Evolutionary conservation across 1,140 invertebrate genomes (phyloP).

Genomic region (Microplitis demolitor): DNA sequence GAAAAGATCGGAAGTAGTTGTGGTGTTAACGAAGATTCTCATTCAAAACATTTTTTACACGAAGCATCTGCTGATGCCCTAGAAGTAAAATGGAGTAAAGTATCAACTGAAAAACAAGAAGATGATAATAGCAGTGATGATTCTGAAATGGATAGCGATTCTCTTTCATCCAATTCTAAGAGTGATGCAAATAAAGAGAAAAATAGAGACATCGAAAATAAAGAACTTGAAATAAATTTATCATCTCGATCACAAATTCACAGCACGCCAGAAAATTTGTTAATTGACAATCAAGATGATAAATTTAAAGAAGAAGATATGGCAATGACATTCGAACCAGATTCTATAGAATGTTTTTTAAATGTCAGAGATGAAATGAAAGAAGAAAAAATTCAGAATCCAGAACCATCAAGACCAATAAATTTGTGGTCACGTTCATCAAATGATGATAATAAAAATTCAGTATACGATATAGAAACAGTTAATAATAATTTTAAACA

Average conservation of each 20-base stretch:
- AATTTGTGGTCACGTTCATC: constrained; percentile 10
- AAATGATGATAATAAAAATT: constrained; percentile 1
- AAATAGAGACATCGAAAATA: constrained; percentile 25
- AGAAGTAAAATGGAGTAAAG: constrained; percentile 66
- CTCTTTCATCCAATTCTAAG: constrained; percentile 61
- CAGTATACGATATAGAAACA: constrained; percentile 37
- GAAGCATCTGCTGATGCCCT: constrained; percentile 70
- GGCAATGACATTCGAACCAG: constrained; percentile 50
- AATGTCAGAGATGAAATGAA: constrained; percentile 6
- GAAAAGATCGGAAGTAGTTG: neutral
- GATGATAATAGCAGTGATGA: constrained; percentile 47
- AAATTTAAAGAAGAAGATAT: constrained; percentile 44
- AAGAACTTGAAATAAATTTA: constrained; percentile 34
- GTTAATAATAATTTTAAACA: constrained; percentile 50
- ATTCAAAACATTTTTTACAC: constrained; percentile 64
- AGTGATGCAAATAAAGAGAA: constrained; percentile 39
- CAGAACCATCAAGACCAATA: neutral
- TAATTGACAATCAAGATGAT: constrained; percentile 52
- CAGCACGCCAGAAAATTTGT: constrained; percentile 47
- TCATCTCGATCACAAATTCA: constrained; percentile 52
- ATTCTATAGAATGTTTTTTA: constrained; percentile 52
- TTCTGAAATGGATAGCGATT: constrained; percentile 68
- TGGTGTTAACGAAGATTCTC: neutral
- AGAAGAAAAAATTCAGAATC: neutral
- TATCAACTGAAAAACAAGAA: constrained; percentile 42